Evolutionary conservation across 2,888 invertebrate species (phyloP), one percentile per base, ranked within the genome.

Genomic region (Agrochola circellaris): DNA sequence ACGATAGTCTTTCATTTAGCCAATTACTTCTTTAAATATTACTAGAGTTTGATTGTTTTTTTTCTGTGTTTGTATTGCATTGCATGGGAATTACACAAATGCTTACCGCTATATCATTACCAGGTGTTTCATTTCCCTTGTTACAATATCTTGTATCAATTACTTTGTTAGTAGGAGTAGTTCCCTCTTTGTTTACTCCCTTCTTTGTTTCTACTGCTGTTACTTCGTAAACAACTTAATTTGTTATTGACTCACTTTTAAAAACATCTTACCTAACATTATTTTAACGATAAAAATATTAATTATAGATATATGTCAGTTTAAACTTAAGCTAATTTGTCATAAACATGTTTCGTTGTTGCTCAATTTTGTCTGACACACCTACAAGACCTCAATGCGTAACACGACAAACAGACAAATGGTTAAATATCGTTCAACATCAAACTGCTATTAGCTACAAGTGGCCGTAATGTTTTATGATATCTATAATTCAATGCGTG

Each of bases 401-500:
- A 72, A 77, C 73, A 87, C 62, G 67, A 80, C 75, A 80, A 77
- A 81, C 72, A 64, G 81, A 85, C 83, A 83, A 88, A 87, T 87
- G 76, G 79, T 73, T 73, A 73, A 87, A 82, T 78, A 81, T 77
- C 79, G 70, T 71, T 81, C 71, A 76, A 83, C 82, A 84, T 80
- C 78, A 73, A 77, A 73, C 72, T 79, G 60, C 80, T 82, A 83
- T 88, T 83, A 86, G 75, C 74, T 82, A 81, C 77, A 82, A 88
- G 70, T 82, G 84, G 62, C 73, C 67, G 79, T 87, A 83, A 86
- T 88, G 81, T 86, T 87, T 86, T 86, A 89, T 83, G 79, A 83
- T 86, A 88, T 85, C 84, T 81, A 90, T 89, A 88, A 87, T 87
- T 87, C 77, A 87, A 86, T 81, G 77, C 75, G 82, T 82, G 81